Base-by-base conservation (phyloP, 2,888 invertebrate species). In the Prenolepis imparis region DNA sequence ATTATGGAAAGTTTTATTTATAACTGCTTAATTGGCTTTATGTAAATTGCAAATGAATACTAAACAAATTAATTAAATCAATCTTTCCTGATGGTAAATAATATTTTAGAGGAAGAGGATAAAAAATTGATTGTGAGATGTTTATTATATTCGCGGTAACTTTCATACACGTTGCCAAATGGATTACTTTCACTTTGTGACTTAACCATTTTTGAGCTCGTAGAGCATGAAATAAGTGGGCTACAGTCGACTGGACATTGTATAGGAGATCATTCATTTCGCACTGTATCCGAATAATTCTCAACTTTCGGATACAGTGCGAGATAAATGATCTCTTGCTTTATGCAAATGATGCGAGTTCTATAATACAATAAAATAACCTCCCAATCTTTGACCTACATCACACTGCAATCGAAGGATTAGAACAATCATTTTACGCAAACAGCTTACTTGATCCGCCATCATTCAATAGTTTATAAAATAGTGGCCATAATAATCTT, bases 141-240 rank as follows among this genome's bases (percentile, higher is more conserved):
- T 67, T 67, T 67, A 59, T 70, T 55, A 70, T 32, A 70, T 59
- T 72, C 32, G 68, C 52, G 12, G 32, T 44, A 52, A 55, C 39
- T 80, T 72, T 80, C 59, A 59, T 18, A 28, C 21, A 28, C 36
- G 12, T 55, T 21, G 32, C 11, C 36, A 12, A 57, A 68, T 44
- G 32, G 41, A 41, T 5, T 41, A 18, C 72, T 80, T 80, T 80
- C 78, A 80, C 77, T 64, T 64, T 36, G 41, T 39, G 68, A 44
- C 28, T 77, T 61, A 67, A 78, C 78, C 44, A 82, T 61, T 68
- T 83, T 61, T 61, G 11, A 67, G 8, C 21, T 61, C 39, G 18
- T 63, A 24, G 12, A 78, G 55, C n/a, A 18, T 24, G 41, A 67
- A 78, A 48, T 70, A 24, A 32, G 57, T 12, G 24, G 39, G 32